phyloP scores from a whole-genome alignment of 2,113 vertebrate species.

The Tiliqua scincoides region DNA sequence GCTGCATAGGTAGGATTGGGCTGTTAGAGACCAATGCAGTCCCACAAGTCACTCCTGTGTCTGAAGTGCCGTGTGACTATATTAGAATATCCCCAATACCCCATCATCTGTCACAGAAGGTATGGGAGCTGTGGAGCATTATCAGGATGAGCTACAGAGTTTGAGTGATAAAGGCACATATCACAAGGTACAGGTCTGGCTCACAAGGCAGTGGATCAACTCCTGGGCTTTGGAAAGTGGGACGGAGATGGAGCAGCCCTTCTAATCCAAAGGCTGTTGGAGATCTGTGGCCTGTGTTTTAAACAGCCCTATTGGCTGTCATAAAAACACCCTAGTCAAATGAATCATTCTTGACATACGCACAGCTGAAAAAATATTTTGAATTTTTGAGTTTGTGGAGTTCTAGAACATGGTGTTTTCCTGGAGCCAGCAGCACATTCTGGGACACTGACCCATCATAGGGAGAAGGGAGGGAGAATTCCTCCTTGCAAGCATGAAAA shows the following conservation, averaged over 20 bases:
- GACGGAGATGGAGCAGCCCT: not conserved
- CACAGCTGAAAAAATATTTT: not conserved
- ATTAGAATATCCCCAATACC: not conserved
- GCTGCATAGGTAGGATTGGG: not conserved
- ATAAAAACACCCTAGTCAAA: not conserved
- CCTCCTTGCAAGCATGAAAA: not conserved
- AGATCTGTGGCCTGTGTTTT: not conserved
- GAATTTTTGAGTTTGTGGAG: too few relatives aligned
- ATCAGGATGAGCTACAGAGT: not conserved
- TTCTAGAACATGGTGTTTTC: not conserved
- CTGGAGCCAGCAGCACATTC: not conserved
- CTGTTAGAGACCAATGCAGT: too few relatives aligned
- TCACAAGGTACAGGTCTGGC: not conserved
- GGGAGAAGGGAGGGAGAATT: not conserved
- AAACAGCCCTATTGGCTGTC: not conserved
- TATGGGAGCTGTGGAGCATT: not conserved
- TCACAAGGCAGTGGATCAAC: slow-evolving; percentile 17
- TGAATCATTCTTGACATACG: not conserved
- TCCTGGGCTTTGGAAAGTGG: not conserved
- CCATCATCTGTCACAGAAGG: not conserved
- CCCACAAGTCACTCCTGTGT: not conserved
- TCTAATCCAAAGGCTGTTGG: not conserved
- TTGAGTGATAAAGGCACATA: not conserved
- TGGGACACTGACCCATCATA: not conserved
- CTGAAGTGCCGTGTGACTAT: not conserved